Percentiles rank a stretch among this genome's conserved stretches.
Evolutionary conservation across 2,113 vertebrate genomes (phyloP).

Genomic region (Leptocoma aspasia): DNA sequence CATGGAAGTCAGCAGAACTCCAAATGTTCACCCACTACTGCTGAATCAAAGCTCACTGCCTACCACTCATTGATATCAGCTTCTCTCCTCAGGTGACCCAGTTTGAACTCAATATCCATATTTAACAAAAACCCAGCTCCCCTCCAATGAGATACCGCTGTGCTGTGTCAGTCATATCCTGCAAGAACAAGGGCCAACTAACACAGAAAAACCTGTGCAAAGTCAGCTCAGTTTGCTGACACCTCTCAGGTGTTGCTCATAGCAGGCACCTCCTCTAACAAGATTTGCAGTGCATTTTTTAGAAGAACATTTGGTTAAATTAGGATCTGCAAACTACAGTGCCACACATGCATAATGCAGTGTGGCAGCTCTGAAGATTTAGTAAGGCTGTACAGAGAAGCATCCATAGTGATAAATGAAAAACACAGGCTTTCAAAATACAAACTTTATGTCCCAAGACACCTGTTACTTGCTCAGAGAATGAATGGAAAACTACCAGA

Average conservation of each 20-base stretch:
- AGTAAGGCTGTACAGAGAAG: conserved; percentile 34
- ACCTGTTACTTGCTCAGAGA: conserved; percentile 15
- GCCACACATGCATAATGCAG: conserved; percentile 44
- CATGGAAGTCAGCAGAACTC: neutral
- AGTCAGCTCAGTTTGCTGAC: neutral
- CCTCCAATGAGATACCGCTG: fast-evolving
- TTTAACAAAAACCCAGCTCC: neutral
- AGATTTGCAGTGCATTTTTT: neutral
- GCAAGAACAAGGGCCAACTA: neutral
- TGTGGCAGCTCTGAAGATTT: conserved; percentile 40
- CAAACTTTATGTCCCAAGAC: conserved; percentile 35
- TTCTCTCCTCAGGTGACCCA: neutral
- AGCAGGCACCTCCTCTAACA: neutral
- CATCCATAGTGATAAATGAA: conserved; percentile 37
- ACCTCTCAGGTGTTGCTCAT: neutral
- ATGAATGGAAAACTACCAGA: conserved; percentile 48
- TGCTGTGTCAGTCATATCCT: neutral
- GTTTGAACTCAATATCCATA: neutral
- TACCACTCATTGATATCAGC: neutral
- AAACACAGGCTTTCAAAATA: conserved; percentile 39
- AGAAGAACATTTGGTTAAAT: neutral
- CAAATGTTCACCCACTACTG: fast-evolving
- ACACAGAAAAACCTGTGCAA: neutral
- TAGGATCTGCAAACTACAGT: conserved; percentile 4
- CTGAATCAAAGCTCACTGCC: neutral